phyloP scores from a whole-genome alignment of 1,140 invertebrate species.

The Phymorhynchus buccinoides region DNA sequence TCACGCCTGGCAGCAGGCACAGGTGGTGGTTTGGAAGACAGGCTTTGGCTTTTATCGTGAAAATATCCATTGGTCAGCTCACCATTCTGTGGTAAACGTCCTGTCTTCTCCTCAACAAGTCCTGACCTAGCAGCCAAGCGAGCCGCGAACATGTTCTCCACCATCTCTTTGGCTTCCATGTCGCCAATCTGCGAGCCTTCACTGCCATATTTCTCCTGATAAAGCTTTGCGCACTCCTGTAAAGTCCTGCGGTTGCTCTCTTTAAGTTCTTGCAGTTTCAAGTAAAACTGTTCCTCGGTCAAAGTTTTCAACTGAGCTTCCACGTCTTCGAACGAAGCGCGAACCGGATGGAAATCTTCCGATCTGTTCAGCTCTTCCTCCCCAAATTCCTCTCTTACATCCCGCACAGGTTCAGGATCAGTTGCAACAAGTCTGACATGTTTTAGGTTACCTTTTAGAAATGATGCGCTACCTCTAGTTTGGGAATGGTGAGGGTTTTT shows the following conservation, averaged over 20 bases:
- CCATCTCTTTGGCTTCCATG: conserved; percentile 23
- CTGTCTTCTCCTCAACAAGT: conserved; percentile 9
- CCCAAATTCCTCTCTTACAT: conserved; percentile 21
- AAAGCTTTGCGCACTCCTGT: conserved; percentile 66
- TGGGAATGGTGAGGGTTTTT: conserved; percentile 66
- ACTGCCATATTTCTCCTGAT: conserved; percentile 63
- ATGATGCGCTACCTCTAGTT: conserved; percentile 60
- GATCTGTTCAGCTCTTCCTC: neutral
- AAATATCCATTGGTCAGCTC: neutral
- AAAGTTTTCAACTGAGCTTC: conserved; percentile 54
- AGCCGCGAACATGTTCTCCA: conserved; percentile 34
- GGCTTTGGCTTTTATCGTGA: conserved; percentile 17
- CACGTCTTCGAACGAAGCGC: conserved; percentile 36
- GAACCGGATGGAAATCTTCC: neutral
- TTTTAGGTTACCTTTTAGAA: conserved; percentile 40
- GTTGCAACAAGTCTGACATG: conserved; percentile 32
- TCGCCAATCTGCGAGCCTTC: neutral
- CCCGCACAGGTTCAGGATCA: neutral
- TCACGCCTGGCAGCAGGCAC: conserved; percentile 5
- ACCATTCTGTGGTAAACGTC: neutral
- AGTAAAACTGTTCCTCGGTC: conserved; percentile 69
- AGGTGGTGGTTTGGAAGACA: conserved; percentile 39
- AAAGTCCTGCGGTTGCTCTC: conserved; percentile 70
- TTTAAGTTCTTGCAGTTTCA: conserved; percentile 67
- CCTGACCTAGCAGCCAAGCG: conserved; percentile 34